phyloP scores from a whole-genome alignment of 2,888 invertebrate genomes.

The Drosophila macrothrix region DNA sequence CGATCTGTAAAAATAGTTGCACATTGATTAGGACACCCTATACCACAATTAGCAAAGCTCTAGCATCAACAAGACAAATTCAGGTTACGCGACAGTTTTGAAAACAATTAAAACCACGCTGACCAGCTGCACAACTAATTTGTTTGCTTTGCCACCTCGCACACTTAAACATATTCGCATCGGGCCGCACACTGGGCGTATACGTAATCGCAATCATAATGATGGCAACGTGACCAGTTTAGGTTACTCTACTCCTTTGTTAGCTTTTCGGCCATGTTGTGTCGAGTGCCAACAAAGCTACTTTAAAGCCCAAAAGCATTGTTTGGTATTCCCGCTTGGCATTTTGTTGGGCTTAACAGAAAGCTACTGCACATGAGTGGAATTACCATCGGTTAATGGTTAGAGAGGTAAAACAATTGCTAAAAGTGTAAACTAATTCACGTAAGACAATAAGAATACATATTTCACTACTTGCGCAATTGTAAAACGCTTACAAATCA shows the following conservation, averaged over 20 bases:
- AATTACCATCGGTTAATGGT: background rate
- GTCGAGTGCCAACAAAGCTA: constrained; percentile 68
- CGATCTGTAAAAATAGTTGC: constrained; percentile 72
- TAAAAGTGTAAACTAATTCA: background rate
- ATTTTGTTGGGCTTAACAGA: constrained; percentile 30
- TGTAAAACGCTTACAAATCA: background rate
- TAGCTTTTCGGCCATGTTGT: constrained; percentile 67
- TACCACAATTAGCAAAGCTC: constrained; percentile 64
- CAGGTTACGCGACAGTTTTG: constrained; percentile 58
- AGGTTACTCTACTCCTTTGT: constrained; percentile 8
- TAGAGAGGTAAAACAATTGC: background rate
- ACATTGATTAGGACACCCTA: constrained; percentile 48
- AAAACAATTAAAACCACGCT: constrained; percentile 67
- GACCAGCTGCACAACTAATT: constrained; percentile 53
- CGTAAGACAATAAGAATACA: background rate
- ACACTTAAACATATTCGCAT: constrained; percentile 39
- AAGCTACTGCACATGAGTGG: constrained; percentile 6
- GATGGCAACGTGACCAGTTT: constrained; percentile 55
- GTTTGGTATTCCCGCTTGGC: constrained; percentile 23
- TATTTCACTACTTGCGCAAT: background rate
- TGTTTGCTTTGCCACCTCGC: constrained; percentile 65
- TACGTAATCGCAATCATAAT: constrained; percentile 63
- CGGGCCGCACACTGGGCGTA: constrained; percentile 47
- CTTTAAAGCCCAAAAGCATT: constrained; percentile 59
- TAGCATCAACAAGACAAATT: constrained; percentile 45